Conservation (phyloP, 2,797 vertebrate genomes). For the Onychomys arenicola region DNA sequence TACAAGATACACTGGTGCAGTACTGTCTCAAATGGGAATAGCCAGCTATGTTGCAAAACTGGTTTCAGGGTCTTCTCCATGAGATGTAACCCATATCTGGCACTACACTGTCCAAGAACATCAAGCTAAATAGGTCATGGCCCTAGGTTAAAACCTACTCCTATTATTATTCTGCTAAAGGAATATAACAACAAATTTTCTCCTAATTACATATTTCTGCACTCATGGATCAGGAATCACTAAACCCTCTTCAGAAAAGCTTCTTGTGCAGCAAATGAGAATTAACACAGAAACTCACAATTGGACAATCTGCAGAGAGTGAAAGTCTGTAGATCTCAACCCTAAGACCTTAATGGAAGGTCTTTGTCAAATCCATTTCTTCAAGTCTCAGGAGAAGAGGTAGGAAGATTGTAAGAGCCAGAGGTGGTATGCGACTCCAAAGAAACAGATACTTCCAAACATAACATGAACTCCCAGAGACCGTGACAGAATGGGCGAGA, state of each 20-base stretch:
- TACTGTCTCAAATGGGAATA: background rate
- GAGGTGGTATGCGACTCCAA: background rate
- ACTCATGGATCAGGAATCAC: background rate
- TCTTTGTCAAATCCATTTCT: background rate
- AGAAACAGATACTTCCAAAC: background rate
- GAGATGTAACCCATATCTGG: background rate
- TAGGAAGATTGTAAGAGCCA: background rate
- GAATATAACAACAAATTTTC: background rate
- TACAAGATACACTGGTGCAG: background rate
- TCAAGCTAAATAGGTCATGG: background rate
- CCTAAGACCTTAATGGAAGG: background rate
- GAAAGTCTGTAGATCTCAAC: background rate
- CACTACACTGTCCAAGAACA: background rate
- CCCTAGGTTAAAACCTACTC: background rate
- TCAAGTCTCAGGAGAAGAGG: background rate
- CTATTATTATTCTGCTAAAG: background rate
- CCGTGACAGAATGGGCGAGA: no score
- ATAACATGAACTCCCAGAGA: no score
- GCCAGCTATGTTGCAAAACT: background rate
- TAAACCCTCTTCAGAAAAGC: background rate
- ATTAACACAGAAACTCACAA: background rate
- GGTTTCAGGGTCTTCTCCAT: background rate
- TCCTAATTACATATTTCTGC: background rate
- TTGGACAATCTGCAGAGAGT: background rate
- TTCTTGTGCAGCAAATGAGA: background rate